These are phyloP conservation scores for Nematolebias whitei DNA, from an alignment of 2,113 vertebrate species.

Conservation along the genomic window DNA sequence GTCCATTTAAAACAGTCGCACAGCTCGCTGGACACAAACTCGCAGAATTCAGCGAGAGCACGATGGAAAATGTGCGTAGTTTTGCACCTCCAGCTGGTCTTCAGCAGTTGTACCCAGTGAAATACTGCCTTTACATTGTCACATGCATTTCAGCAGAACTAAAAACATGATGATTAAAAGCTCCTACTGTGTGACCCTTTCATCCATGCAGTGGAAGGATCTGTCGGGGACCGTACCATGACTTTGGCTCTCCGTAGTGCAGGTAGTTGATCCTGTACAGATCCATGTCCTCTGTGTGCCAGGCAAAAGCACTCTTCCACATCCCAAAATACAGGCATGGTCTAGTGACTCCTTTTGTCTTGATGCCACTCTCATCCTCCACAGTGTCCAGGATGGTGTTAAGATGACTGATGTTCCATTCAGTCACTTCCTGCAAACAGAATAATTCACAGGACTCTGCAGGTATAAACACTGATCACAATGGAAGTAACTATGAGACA, in stretches of 20 bases:
- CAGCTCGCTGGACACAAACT: no score
- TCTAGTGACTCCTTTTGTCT: conserved; percentile 94
- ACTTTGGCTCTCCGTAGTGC: conserved; percentile 96
- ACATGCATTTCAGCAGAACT: no score
- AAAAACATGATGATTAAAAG: no score
- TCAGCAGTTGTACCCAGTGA: no score
- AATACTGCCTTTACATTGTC: no score
- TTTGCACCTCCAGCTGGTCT: no score
- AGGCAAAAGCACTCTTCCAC: conserved; percentile 99
- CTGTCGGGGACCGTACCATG: conserved; percentile 84
- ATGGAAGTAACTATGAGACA: neutral
- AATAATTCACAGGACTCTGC: neutral
- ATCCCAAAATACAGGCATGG: conserved; percentile 96
- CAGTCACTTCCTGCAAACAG: conserved; percentile 79
- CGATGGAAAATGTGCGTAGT: no score
- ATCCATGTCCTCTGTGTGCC: conserved; percentile 99
- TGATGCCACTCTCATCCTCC: conserved; percentile 92
- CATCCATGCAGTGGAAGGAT: no score
- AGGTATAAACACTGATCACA: neutral
- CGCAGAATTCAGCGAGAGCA: no score
- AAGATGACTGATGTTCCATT: conserved; percentile 92
- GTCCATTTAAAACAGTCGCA: no score
- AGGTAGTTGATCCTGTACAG: conserved; percentile 97
- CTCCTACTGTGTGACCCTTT: no score
- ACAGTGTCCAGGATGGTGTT: conserved; percentile 93